These are phyloP conservation scores for Littorina saxatilis DNA, from an alignment of 1,140 invertebrate genomes.

Conservation along the genomic window DNA sequence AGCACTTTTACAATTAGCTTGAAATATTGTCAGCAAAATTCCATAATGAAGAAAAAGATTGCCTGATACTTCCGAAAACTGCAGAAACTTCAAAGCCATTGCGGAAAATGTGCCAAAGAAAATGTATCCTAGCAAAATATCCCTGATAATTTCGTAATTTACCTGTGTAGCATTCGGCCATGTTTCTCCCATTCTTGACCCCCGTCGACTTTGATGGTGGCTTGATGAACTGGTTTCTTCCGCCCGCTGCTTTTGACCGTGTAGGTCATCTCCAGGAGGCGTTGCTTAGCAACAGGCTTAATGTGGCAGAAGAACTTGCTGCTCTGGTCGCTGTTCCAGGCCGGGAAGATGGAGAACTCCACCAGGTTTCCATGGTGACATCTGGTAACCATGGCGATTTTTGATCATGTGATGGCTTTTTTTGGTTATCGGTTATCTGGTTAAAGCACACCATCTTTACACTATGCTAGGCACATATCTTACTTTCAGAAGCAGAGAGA, in stretches of 20 bases:
- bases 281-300: slow-evolving; percentile 49
- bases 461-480: too few relatives aligned
- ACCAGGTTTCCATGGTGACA: slow-evolving; percentile 60
- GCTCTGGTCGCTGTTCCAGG: slow-evolving; percentile 50
- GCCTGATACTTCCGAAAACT: too few relatives aligned
- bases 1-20: too few relatives aligned
- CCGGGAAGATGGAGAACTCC: slow-evolving; percentile 57
- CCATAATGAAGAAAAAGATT: too few relatives aligned
- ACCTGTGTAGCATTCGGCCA: slow-evolving; percentile 51
- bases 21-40: too few relatives aligned
- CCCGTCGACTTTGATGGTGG: slow-evolving; percentile 47
- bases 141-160: too few relatives aligned
- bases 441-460: too few relatives aligned
- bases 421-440: too few relatives aligned
- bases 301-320: slow-evolving; percentile 63
- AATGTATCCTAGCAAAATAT: too few relatives aligned
- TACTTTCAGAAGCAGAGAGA: neutral
- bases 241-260: slow-evolving; percentile 36
- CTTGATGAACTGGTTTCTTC: slow-evolving; percentile 44
- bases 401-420: too few relatives aligned
- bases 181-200: slow-evolving; percentile 56
- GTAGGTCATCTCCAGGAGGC: slow-evolving; percentile 58
- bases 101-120: too few relatives aligned
- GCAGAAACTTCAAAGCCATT: too few relatives aligned
- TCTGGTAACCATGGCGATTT: slow-evolving; percentile 34